Evolutionary conservation across 1,140 invertebrate genomes (phyloP).

Genomic region (Euura saliciscinereae): DNA sequence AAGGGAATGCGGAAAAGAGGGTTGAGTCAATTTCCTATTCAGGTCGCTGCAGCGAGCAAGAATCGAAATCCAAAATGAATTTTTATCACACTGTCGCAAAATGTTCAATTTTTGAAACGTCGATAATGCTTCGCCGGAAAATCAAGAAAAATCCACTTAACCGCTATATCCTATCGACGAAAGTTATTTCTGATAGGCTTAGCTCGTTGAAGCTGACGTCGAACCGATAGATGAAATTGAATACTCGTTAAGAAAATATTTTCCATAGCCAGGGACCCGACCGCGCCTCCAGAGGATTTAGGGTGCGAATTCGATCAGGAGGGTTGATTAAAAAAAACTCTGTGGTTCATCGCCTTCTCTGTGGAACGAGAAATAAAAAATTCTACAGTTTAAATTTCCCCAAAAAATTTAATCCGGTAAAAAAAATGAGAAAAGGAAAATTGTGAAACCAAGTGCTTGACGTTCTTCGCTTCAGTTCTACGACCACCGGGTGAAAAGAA

Average conservation of each 20-base stretch:
- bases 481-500: too few species aligned
- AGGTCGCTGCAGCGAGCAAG: background rate
- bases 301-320: slow-evolving; percentile 6
- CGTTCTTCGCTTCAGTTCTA: too few species aligned
- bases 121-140: background rate
- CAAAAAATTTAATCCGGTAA: too few species aligned
- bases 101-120: slow-evolving; percentile 20
- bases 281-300: background rate
- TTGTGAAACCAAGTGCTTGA: too few species aligned
- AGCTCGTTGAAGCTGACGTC: background rate
- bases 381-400: background rate
- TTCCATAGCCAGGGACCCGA: slow-evolving; percentile 17
- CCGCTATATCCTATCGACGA: background rate
- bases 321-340: background rate
- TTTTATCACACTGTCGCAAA: background rate
- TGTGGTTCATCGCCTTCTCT: background rate
- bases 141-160: slow-evolving; percentile 27
- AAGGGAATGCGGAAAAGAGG: too few species aligned
- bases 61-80: background rate
- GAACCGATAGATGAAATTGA: slow-evolving; percentile 39
- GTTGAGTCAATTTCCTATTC: too few species aligned
- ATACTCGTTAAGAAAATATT: slow-evolving; percentile 41
- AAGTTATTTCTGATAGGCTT: background rate
- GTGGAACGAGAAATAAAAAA: background rate
- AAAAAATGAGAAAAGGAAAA: too few species aligned